phyloP scores from a whole-genome alignment of 1,140 invertebrate species.

The Drosophila equinoxialis region DNA sequence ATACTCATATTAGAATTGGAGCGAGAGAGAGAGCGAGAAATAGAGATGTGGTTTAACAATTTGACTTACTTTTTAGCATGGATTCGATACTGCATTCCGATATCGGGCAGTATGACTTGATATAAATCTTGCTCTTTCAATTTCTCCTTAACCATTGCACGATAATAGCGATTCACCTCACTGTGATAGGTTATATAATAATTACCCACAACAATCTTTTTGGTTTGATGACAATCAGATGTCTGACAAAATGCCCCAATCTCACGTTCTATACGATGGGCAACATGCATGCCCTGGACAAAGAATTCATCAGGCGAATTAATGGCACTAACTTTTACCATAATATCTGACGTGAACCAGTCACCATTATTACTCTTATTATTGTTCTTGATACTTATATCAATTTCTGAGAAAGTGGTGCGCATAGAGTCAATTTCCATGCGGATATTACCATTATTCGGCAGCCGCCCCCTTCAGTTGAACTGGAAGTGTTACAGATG shows the following conservation, averaged over 20 bases:
- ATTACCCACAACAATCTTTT: constrained; percentile 41
- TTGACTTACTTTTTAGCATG: constrained; percentile 38
- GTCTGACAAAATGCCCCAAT: constrained; percentile 13
- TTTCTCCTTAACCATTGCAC: constrained; percentile 48
- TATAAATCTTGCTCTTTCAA: constrained; percentile 23
- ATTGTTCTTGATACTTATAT: constrained; percentile 18
- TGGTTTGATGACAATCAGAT: background rate
- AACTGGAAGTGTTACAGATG: constrained; percentile 3
- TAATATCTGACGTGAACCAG: constrained; percentile 45
- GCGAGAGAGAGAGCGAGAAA: too few relatives aligned
- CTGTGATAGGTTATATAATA: constrained; percentile 33
- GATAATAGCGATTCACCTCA: constrained; percentile 33
- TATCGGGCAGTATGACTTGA: constrained; percentile 58
- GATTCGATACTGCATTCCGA: constrained; percentile 17
- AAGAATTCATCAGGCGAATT: constrained; percentile 58
- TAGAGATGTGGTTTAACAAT: too few relatives aligned
- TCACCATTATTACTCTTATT: background rate
- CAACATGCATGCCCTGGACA: constrained; percentile 32
- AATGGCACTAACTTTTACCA: constrained; percentile 40
- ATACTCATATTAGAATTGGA: background rate
- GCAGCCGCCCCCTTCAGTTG: background rate
- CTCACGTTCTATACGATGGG: constrained; percentile 23
- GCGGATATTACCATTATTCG: background rate
- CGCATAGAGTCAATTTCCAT: constrained; percentile 9
- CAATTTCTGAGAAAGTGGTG: constrained; percentile 29